phyloP scores from a whole-genome alignment of 2,888 invertebrate species.

The Nephrotoma guestfalica region DNA sequence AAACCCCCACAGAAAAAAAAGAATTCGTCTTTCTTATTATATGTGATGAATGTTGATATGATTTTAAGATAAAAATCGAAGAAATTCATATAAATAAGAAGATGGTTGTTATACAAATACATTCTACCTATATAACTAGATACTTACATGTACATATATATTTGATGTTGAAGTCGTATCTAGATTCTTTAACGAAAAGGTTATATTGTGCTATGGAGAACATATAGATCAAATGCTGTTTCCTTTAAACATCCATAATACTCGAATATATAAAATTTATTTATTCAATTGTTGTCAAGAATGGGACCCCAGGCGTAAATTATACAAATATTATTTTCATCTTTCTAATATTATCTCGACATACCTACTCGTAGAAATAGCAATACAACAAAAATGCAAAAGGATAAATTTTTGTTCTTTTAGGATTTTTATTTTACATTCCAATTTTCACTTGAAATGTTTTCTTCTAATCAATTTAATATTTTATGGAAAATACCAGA shows the following conservation, averaged over 20 bases:
- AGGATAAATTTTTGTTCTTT: neutral
- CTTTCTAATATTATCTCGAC: neutral
- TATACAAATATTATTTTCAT: conserved; percentile 3
- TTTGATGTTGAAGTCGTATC: neutral
- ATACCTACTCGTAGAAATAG: neutral
- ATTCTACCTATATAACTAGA: neutral
- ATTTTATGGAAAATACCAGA: neutral
- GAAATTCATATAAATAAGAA: neutral
- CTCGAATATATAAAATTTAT: neutral
- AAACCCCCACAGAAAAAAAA: neutral
- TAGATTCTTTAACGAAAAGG: neutral
- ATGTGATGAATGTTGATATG: neutral
- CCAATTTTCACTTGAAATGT: conserved; percentile 1
- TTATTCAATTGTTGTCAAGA: conserved; percentile 6
- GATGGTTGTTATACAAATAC: neutral
- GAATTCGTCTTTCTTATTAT: neutral
- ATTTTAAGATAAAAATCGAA: neutral
- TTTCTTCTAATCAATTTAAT: neutral
- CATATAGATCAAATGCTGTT: neutral
- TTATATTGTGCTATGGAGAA: neutral
- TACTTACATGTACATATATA: neutral
- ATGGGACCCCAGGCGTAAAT: conserved; percentile 4
- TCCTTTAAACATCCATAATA: neutral
- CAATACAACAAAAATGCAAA: neutral
- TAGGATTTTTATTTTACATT: neutral